These are phyloP conservation scores for Semnornis frantzii DNA, from an alignment of 2,113 vertebrate genomes.

Conservation along the genomic window DNA sequence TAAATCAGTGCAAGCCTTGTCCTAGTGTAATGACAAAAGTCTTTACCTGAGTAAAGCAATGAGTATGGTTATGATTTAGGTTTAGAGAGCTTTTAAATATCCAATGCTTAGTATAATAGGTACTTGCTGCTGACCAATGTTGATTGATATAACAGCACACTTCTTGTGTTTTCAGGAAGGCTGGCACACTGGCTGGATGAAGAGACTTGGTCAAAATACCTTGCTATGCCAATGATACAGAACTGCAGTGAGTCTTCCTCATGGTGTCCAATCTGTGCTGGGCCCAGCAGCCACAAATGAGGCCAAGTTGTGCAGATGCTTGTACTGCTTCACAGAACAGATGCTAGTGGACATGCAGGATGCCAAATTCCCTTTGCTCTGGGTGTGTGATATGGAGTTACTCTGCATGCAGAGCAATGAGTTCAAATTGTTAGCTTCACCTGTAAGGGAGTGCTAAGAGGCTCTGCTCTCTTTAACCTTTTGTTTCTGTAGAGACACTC, in stretches of 20 bases:
- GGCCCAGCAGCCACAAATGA: neutral
- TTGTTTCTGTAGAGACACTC: neutral
- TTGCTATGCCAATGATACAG: neutral
- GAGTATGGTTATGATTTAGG: neutral
- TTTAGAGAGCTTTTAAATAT: neutral
- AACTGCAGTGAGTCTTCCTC: neutral
- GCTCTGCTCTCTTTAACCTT: neutral
- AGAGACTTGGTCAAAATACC: neutral
- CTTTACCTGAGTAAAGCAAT: neutral
- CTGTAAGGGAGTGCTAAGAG: neutral
- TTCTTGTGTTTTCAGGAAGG: neutral
- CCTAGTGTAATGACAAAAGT: neutral
- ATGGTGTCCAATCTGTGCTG: accelerated
- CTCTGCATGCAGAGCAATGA: neutral
- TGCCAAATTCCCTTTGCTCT: neutral
- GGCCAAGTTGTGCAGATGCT: accelerated
- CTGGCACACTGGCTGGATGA: neutral
- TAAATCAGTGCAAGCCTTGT: neutral
- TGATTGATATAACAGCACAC: neutral
- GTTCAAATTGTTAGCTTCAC: neutral
- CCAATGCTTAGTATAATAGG: neutral
- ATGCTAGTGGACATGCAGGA: neutral
- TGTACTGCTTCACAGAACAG: neutral
- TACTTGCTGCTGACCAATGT: neutral
- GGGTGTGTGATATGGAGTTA: neutral